Evolutionary conservation across 2,113 vertebrate genomes (phyloP), one percentile per base, ranked within the genome.

Genomic region (Stigmatopora nigra): DNA sequence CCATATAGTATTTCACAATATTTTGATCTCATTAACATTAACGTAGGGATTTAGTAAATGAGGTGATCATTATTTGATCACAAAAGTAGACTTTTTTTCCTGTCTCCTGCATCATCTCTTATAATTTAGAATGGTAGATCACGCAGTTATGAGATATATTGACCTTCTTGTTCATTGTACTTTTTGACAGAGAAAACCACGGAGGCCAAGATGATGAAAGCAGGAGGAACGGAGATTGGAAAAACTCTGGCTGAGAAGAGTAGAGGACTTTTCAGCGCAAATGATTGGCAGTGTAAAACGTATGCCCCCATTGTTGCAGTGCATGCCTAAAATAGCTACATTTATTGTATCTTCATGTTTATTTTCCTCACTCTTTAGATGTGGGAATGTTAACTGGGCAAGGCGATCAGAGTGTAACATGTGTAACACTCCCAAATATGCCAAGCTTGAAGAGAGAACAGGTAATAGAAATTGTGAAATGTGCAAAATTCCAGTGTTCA

Each of bases 281-380:
- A 99, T 53, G 97, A 99, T 73, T 99, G 96, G 97, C 97, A 99
- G 56, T 99, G 97, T 82, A 99, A 98, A 92, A 99, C 96, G 95
- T 98, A 89, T 0, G 91, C 82, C 5, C 47, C 0, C 19, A 15
- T 16, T n/a, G 11, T 52, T 16, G 25, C 41, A 16, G 58, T 17
- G 16, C 14, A 14, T 14, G 14, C 19, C 6, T 3, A 35, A 0
- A 31, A n/a, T 19, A 56, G 25, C 20, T 51, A 7, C 36, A 4
- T 48, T 20, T 31, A 52, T 19, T 49, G 60, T 8, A 61, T 65
- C 11, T 9, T 7, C 36, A 16, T 25, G 48, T 25, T 61, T 60
- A 19, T 62, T 48, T 31, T 12, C 10, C 5, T 25, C n/a, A 31
- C 5, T 17, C 15, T 53, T 17, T 71, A 99, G 97, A 63, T 98